Evolutionary conservation across 2,888 invertebrate genomes (phyloP).

Genomic region (Heliconius sara): DNA sequence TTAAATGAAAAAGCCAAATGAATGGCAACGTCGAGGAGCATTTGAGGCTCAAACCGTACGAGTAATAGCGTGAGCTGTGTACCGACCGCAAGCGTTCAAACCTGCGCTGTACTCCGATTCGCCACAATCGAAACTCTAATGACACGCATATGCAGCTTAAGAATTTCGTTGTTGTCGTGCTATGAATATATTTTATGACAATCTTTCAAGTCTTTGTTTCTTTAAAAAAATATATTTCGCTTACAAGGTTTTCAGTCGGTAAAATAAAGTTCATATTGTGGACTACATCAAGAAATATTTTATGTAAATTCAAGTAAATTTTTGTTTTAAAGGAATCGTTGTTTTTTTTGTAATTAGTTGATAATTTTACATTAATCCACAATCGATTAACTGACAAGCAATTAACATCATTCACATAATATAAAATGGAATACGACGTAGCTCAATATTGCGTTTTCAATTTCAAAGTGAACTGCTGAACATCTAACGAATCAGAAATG

Average conservation of each 20-base stretch:
- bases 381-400: background rate
- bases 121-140: background rate
- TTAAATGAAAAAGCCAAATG: no score
- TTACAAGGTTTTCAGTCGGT: background rate
- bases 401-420: slow-evolving; percentile 10
- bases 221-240: no score
- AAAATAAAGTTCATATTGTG: background rate
- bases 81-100: background rate
- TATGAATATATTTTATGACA: background rate
- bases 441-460: background rate
- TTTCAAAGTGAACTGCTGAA: slow-evolving; percentile 12
- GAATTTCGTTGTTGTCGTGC: background rate
- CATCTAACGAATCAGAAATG: background rate
- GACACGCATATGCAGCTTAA: no score
- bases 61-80: background rate
- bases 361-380: background rate
- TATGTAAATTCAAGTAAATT: no score
- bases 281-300: no score
- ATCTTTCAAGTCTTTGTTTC: no score
- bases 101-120: background rate
- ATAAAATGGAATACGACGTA: background rate
- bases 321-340: no score
- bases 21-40: no score
- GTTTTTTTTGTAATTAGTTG: no score
- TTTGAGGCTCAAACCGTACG: background rate